phyloP scores from a whole-genome alignment of 2,113 vertebrate genomes.

The Pundamilia nyererei region DNA sequence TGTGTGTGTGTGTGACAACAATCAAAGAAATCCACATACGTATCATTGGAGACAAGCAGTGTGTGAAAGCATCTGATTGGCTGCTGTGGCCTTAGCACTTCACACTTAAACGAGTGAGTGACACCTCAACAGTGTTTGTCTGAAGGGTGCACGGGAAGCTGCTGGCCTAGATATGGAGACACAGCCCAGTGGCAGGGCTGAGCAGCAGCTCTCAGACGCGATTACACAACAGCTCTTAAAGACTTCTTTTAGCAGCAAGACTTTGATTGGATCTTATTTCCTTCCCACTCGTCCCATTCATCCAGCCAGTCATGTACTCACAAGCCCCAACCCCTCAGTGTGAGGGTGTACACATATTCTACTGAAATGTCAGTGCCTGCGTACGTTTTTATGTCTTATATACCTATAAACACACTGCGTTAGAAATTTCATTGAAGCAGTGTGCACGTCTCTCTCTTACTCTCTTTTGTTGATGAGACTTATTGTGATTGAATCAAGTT shows the following conservation, averaged over 20 bases:
- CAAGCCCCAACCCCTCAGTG: not conserved
- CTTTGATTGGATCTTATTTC: conserved; percentile 48
- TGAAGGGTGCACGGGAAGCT: not conserved
- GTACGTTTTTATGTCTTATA: not conserved
- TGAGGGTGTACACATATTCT: not conserved
- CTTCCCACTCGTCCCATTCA: conserved; percentile 27
- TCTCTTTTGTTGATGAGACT: not conserved
- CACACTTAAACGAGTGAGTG: not conserved
- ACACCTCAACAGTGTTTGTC: not conserved
- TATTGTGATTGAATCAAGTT: conserved; percentile 61
- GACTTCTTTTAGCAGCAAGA: conserved; percentile 57
- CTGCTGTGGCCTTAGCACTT: not conserved
- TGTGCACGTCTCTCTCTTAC: not conserved
- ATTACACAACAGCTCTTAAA: conserved; percentile 65
- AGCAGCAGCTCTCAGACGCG: conserved; percentile 53
- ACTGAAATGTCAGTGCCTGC: not conserved
- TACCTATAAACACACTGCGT: not conserved
- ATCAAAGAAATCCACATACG: conserved; percentile 10
- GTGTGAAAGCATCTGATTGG: not conserved
- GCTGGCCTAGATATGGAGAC: conserved; percentile 37
- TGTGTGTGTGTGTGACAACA: not conserved
- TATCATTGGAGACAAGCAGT: not conserved
- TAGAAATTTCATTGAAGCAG: conserved; percentile 36
- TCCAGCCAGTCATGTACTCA: not conserved
- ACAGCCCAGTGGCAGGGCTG: conserved; percentile 37